phyloP scores from a whole-genome alignment of 2,797 vertebrate species.

The Buceros bicornis region DNA sequence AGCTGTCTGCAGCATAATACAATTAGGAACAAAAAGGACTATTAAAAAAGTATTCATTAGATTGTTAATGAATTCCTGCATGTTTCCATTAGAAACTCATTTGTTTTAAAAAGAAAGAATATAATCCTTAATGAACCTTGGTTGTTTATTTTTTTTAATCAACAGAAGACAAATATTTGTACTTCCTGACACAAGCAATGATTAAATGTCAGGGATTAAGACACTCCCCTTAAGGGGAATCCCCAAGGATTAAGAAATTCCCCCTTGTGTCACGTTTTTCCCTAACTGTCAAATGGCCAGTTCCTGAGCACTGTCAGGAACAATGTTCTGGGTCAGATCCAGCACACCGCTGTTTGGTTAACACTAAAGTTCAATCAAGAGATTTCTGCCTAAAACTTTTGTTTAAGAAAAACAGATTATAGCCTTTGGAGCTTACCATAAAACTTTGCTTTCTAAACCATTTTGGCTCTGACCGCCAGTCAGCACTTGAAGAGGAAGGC shows the following conservation, averaged over 20 bases:
- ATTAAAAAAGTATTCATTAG: constrained; percentile 32
- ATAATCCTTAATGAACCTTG: constrained; percentile 33
- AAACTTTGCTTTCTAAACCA: constrained; percentile 1
- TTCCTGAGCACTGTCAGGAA: constrained; percentile 1
- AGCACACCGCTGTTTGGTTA: constrained; percentile 1
- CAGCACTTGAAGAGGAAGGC: constrained; percentile 33
- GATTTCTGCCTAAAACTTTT: background rate
- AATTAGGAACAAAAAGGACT: constrained; percentile 26
- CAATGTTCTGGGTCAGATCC: background rate
- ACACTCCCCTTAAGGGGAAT: background rate
- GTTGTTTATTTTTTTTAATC: background rate
- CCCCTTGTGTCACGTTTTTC: constrained; percentile 24
- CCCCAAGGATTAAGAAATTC: constrained; percentile 54
- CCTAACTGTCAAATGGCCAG: background rate
- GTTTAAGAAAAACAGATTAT: background rate
- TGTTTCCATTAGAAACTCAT: constrained; percentile 40
- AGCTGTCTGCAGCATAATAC: background rate
- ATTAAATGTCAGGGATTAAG: constrained; percentile 42
- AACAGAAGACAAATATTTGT: constrained; percentile 27
- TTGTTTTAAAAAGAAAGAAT: constrained; percentile 33
- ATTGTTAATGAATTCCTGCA: constrained; percentile 39
- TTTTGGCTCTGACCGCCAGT: background rate
- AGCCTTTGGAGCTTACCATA: background rate
- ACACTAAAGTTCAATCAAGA: background rate
- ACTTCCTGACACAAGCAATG: constrained; percentile 32